Base-by-base conservation (phyloP, 1,140 invertebrate genomes). In the Pseudomyrmex flavicornis region DNA sequence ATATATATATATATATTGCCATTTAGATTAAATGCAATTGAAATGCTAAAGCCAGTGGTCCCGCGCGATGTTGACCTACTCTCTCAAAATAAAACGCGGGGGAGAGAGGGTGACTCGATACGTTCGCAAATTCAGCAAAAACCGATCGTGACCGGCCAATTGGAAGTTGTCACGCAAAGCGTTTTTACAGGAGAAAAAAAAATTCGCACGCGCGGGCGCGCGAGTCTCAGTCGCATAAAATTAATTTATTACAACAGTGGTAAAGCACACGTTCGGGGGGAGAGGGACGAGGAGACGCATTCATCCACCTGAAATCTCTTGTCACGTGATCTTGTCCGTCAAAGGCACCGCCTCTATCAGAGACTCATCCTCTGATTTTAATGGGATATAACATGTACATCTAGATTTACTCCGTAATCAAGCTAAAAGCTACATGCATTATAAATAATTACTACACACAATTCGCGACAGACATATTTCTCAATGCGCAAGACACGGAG, bases 1-100 rank as follows among this genome's bases (percentile, higher is more conserved):
- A 35, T 35, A 35, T 7, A 35, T 7, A 35, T 35, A 35, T 5
- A 35, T 5, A 35, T 5, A 10, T 70, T 48, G 20, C 20, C 44
- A 70, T 69, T 79, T 15, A 58, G 65, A 79, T 48, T 70, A 70
- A 70, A 70, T 80, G 44, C 54, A 50, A 56, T 69, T 68, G 75
- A 48, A 35, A 56, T 44, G 74, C 61, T 17, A 46, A 70, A 80
- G 8, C 20, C n/a, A 13, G 15, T n/a, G 35, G 54, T 20, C 1
- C 17, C 12, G 12, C 12, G 22, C 10, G 54, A 80, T 72, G 52
- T 59, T 59, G 66, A 72, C 54, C 76, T 59, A 72, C 54, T 80
- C 54, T 61, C 54, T 61, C 72, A 17, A 80, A 80, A 70, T 80
- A 80, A 80, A 80, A 72, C 20, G 7, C 35, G 35, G 35, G 35